Evolutionary conservation across 2,797 vertebrate genomes (phyloP).

Genomic region (Orestias chungarensis): DNA sequence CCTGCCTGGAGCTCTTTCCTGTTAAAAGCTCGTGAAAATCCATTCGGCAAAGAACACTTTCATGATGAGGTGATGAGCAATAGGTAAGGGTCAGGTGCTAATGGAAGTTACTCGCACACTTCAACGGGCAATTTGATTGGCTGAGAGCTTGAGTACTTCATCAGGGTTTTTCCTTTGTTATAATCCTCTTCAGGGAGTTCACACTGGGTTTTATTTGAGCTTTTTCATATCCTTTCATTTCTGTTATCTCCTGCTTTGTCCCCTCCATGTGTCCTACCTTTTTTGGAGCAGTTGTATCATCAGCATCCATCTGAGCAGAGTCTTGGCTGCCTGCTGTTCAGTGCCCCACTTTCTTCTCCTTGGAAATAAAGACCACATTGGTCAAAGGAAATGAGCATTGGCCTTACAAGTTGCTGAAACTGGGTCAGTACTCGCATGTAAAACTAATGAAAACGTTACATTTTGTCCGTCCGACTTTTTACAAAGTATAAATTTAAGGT

Average conservation of each 20-base stretch:
- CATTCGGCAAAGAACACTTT: constrained; percentile 56
- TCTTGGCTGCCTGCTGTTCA: constrained; percentile 51
- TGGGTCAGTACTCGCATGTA: constrained; percentile 34
- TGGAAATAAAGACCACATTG: constrained; percentile 43
- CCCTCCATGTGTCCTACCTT: constrained; percentile 23
- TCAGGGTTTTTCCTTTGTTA: constrained; percentile 7
- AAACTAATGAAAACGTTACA: constrained; percentile 5
- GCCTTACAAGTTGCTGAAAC: constrained; percentile 23
- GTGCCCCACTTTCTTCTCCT: constrained; percentile 59
- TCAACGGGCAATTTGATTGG: constrained; percentile 52
- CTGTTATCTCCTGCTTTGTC: constrained; percentile 32
- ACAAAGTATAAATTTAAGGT: constrained; percentile 12
- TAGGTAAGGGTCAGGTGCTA: constrained; percentile 66
- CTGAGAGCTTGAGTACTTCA: constrained; percentile 36
- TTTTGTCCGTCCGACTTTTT: constrained; percentile 12
- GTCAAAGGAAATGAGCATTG: constrained; percentile 34
- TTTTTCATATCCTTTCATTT: constrained; percentile 20
- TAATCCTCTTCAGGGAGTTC: constrained; percentile 13
- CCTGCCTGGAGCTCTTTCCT: constrained; percentile 45
- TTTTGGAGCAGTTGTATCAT: constrained; percentile 36
- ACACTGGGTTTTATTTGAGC: constrained; percentile 21
- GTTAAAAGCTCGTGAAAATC: constrained; percentile 67
- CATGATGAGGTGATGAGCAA: constrained; percentile 62
- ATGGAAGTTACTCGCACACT: constrained; percentile 52
- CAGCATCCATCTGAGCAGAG: constrained; percentile 42